Evolutionary conservation across 2,113 vertebrate species (phyloP).

Genomic region (Physeter macrocephalus): DNA sequence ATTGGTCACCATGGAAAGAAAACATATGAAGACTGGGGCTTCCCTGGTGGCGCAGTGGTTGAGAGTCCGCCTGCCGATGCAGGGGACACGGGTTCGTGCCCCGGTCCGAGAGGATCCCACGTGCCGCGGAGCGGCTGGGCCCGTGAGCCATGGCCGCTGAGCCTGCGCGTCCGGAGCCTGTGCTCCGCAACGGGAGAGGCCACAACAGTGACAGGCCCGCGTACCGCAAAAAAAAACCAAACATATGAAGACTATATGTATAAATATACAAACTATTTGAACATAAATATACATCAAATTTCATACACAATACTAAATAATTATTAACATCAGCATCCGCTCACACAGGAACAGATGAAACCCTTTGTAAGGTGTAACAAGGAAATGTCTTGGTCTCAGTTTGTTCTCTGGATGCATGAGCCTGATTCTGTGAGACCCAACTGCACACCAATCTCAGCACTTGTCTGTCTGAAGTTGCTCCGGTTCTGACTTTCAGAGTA

Average conservation of each 20-base stretch:
- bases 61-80: too few relatives aligned
- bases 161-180: too few relatives aligned
- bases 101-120: too few relatives aligned
- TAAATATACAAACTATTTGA: background rate
- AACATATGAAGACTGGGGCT: background rate
- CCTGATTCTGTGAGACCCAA: background rate
- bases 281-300: background rate
- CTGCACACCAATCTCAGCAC: background rate
- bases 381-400: background rate
- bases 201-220: too few relatives aligned
- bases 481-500: background rate
- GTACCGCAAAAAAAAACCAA: too few relatives aligned
- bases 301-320: background rate
- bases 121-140: too few relatives aligned
- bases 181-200: too few relatives aligned
- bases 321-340: background rate
- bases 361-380: background rate
- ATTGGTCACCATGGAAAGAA: background rate
- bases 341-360: background rate
- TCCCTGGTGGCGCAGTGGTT: too few relatives aligned
- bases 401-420: background rate
- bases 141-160: too few relatives aligned
- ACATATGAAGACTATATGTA: background rate
- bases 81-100: too few relatives aligned
- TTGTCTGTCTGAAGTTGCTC: background rate